Base-by-base conservation (phyloP, 1,140 invertebrate genomes). In the Notospermus geniculatus region DNA sequence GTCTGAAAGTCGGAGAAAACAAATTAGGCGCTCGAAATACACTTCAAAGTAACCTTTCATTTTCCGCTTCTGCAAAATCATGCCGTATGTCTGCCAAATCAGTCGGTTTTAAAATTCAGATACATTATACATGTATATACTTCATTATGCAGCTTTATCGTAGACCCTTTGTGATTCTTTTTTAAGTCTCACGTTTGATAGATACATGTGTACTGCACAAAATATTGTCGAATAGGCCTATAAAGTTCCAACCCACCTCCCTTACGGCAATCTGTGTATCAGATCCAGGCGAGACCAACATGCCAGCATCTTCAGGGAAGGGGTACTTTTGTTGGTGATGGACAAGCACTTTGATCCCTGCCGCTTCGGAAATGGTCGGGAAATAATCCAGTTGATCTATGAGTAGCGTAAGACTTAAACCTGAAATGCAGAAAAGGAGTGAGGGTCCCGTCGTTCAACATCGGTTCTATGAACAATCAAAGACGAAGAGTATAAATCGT, bases 191-290 rank as follows among this genome's bases (percentile, higher is more conserved):
- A n/a, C n/a, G n/a, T n/a, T n/a, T n/a, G n/a, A n/a, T n/a, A n/a
- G n/a, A n/a, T n/a, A n/a, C n/a, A n/a, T n/a, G n/a, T n/a, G n/a
- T n/a, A n/a, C n/a, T n/a, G n/a, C n/a, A n/a, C n/a, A n/a, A n/a
- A n/a, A n/a, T n/a, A n/a, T n/a, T n/a, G 15, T 15, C 32, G 32
- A 36, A 36, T 7, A 36, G 32, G 15, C 15, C 32, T 36, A 36
- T 36, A 36, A 36, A 36, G 15, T 4, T 36, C 5, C 32, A 36
- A 36, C 56, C 45, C 59, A 73, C 71, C 63, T 65, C 39, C 57
- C 60, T 70, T n/a, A 80, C 15, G n/a, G 67, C 71, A 19, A 80
- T 68, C n/a, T 72, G 62, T 28, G 76, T 74, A 56, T 74, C 68
- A 45, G 64, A 62, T 2, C 71, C 73, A 0, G 76, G 71, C 1